phyloP scores from a whole-genome alignment of 2,113 vertebrate genomes.

The Alouatta palliata region DNA sequence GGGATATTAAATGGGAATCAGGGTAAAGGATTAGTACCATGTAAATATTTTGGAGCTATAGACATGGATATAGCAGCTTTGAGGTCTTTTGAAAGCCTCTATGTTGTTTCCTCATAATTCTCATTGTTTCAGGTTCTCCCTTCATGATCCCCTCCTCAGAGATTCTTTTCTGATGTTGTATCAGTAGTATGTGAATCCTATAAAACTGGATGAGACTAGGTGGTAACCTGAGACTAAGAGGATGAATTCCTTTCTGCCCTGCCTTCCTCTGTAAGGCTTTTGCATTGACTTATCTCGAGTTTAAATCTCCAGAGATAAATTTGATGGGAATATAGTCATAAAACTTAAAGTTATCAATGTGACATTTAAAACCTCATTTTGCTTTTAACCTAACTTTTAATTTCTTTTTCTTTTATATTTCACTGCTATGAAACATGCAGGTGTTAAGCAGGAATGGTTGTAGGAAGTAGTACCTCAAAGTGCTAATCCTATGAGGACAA shows the following conservation, averaged over 20 bases:
- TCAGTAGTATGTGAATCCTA: neutral
- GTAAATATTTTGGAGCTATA: neutral
- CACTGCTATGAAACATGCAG: neutral
- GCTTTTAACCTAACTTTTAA: neutral
- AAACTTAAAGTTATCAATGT: neutral
- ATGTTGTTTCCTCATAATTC: neutral
- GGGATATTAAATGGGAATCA: neutral
- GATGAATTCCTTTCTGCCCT: neutral
- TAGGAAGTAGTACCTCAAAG: neutral
- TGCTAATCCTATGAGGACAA: neutral
- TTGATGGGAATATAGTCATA: neutral
- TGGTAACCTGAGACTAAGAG: neutral
- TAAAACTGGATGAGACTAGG: neutral
- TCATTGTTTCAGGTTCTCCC: neutral
- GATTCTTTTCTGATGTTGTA: neutral
- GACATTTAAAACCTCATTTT: constrained; percentile 6
- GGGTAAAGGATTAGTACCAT: neutral
- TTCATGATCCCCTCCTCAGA: neutral
- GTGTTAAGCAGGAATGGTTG: neutral
- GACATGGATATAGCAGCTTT: neutral
- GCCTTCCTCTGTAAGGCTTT: neutral
- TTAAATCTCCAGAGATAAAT: neutral
- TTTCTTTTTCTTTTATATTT: neutral
- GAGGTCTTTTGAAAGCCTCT: neutral
- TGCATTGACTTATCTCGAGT: neutral